phyloP scores from a whole-genome alignment of 2,888 invertebrate species.

The Periphyllus acericola region DNA sequence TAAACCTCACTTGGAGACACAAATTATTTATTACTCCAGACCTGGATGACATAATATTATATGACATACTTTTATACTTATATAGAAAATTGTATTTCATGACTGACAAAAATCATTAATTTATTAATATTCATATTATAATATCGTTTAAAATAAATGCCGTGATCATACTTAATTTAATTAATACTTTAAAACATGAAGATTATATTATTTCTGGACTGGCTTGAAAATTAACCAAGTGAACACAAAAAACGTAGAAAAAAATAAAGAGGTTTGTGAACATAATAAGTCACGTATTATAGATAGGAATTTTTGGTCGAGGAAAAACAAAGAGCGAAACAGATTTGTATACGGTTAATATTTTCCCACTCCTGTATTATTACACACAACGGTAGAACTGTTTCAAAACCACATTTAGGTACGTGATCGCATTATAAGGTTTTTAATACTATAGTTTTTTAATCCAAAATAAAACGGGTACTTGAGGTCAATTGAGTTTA shows the following conservation, averaged over 20 bases:
- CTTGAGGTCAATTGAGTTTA: constrained; percentile 30
- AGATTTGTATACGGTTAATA: constrained; percentile 5
- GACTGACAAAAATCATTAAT: neutral
- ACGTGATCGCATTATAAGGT: neutral
- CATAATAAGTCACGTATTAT: constrained; percentile 1
- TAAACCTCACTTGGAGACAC: constrained; percentile 48
- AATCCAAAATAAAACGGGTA: constrained; percentile 27
- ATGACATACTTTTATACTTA: constrained; percentile 27
- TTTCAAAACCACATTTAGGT: constrained; percentile 27
- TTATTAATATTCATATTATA: neutral
- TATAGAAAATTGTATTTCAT: constrained; percentile 13
- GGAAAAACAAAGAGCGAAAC: constrained; percentile 32
- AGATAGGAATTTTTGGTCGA: constrained; percentile 27
- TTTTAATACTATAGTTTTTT: constrained; percentile 10
- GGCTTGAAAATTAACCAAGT: neutral
- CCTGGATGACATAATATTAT: constrained; percentile 59
- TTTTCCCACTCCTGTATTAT: neutral
- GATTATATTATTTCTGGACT: neutral
- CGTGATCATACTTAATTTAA: neutral
- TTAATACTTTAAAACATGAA: neutral
- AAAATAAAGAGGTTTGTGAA: neutral
- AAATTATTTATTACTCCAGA: constrained; percentile 59
- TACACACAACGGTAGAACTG: neutral
- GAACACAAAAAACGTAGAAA: neutral
- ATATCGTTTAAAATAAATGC: constrained; percentile 4